These are phyloP conservation scores for Drosophila atroscutellata DNA, from an alignment of 2,888 invertebrate species.

Conservation along the genomic window DNA sequence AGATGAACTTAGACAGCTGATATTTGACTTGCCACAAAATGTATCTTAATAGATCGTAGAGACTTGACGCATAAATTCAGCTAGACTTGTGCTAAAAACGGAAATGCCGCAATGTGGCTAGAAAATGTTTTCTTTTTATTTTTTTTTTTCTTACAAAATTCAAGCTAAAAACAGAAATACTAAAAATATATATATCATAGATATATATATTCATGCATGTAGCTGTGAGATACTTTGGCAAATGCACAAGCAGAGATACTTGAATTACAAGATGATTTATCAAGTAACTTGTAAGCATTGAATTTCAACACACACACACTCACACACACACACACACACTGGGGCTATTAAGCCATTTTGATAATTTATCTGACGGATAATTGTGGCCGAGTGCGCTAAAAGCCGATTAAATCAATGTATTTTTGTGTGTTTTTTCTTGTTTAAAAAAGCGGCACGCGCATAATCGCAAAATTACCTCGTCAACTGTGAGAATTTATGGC, in stretches of 20 bases:
- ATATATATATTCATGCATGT: slow-evolving; percentile 5
- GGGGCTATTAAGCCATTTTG: slow-evolving; percentile 50
- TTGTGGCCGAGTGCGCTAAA: slow-evolving; percentile 45
- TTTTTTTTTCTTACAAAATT: slow-evolving; percentile 30
- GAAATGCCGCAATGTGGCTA: slow-evolving; percentile 19
- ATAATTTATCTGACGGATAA: slow-evolving; percentile 71
- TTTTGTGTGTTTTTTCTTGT: slow-evolving; percentile 22
- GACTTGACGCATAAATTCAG: neutral
- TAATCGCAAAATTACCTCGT: slow-evolving; percentile 23
- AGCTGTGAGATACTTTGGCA: slow-evolving; percentile 42
- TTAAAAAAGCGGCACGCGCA: slow-evolving; percentile 50
- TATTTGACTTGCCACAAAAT: no score
- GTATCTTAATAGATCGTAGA: neutral
- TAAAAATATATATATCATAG: slow-evolving; percentile 15
- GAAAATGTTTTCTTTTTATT: neutral
- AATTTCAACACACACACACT: slow-evolving; percentile 15
- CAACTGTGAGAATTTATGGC: slow-evolving; percentile 58
- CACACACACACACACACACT: slow-evolving; percentile 18
- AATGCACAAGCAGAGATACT: slow-evolving; percentile 22
- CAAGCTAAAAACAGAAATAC: slow-evolving; percentile 47
- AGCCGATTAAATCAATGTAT: slow-evolving; percentile 55
- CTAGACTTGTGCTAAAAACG: slow-evolving; percentile 18
- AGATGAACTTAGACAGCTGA: neutral
- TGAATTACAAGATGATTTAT: slow-evolving; percentile 21
- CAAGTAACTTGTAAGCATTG: slow-evolving; percentile 16